These are phyloP conservation scores for Sorex fumeus DNA, from an alignment of 2,113 vertebrate species.

Conservation along the genomic window DNA sequence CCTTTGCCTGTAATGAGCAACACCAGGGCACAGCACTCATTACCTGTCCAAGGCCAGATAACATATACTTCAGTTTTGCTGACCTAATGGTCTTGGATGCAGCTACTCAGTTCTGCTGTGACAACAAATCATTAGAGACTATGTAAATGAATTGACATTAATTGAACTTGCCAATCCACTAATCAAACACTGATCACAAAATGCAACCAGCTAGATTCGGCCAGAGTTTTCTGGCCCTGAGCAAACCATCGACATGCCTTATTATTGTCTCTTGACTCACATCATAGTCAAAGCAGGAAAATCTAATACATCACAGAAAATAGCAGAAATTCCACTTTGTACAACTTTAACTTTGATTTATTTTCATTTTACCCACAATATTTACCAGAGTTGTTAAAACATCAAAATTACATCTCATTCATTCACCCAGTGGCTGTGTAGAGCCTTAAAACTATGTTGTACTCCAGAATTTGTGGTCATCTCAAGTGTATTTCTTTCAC, in stretches of 20 bases:
- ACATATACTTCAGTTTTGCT: not conserved
- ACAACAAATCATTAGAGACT: not conserved
- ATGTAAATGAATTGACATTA: not conserved
- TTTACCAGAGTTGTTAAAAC: conserved; percentile 46
- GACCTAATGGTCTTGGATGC: not conserved
- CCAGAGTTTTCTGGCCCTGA: not conserved
- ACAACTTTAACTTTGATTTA: conserved; percentile 51
- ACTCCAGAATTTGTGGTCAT: not conserved
- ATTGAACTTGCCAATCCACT: not conserved
- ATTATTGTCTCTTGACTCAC: not conserved
- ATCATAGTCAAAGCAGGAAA: conserved; percentile 6
- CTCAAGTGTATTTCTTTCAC: conserved; percentile 14
- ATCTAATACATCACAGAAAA: not conserved
- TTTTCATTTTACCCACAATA: conserved; percentile 42
- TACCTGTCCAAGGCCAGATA: not conserved
- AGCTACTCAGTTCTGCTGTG: not conserved
- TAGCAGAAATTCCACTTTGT: conserved; percentile 7
- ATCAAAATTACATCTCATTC: conserved; percentile 31
- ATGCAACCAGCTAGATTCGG: not conserved
- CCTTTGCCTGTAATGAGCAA: not conserved
- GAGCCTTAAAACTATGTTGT: conserved; percentile 12
- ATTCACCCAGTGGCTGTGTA: not conserved
- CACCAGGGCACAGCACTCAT: not conserved
- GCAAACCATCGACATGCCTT: not conserved
- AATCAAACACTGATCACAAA: not conserved